These are phyloP conservation scores for Ovibos moschatus DNA, from an alignment of 2,113 vertebrate genomes.

Conservation along the genomic window DNA sequence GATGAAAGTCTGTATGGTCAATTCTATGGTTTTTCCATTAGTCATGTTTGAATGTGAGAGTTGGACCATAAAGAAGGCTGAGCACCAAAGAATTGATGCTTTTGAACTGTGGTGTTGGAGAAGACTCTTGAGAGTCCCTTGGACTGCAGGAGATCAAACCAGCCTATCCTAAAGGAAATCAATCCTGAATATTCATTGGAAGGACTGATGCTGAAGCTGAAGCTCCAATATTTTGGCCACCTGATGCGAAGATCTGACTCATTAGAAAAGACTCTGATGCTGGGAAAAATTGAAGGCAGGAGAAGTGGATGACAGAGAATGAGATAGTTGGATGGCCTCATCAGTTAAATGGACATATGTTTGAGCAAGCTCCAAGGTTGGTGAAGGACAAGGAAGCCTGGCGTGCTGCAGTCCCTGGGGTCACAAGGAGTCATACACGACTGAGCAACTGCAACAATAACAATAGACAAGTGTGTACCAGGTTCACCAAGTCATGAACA, in stretches of 20 bases:
- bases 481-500: not conserved
- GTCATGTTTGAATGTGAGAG: not conserved
- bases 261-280: not conserved
- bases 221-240: not conserved
- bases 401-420: not conserved
- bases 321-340: not conserved
- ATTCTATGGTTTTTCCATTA: not conserved
- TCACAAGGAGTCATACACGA: not conserved
- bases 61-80: not conserved
- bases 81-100: not conserved
- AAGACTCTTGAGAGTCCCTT: not conserved
- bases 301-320: not conserved
- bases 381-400: not conserved
- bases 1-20: not conserved
- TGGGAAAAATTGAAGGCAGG: not conserved
- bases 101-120: not conserved
- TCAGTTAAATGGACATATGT: not conserved
- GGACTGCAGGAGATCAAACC: not conserved
- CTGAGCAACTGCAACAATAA: not conserved
- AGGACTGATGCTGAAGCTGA: not conserved
- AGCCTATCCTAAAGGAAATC: not conserved
- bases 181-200: not conserved
- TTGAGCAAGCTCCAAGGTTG: not conserved
- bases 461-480: not conserved
- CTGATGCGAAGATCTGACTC: not conserved